Evolutionary conservation across 2,888 invertebrate species (phyloP), one percentile per base, ranked within the genome.

Genomic region (Ctena decussata): DNA sequence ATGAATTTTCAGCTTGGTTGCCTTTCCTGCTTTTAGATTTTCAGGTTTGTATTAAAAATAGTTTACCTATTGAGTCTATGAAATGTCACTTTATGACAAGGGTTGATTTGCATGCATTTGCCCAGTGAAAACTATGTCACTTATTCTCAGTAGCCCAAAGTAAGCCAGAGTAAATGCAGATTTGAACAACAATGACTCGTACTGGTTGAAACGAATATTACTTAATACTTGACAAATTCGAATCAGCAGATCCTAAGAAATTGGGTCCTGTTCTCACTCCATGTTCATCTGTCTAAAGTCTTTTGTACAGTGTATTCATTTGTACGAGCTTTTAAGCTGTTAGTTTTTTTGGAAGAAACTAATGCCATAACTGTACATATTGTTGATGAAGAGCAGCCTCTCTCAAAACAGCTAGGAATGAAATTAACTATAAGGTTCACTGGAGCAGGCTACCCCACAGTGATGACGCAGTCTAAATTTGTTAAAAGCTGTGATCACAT

Each of bases 131-230:
- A 70, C 70, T 37, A 77, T 21, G 32, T 77, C 77, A 1, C 77
- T 39, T 15, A 77, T 41, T 30, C 77, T 12, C 11, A 77, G 65
- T 5, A 77, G 37, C 32, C 77, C 77, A 46, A 44, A 77, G 70
- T n/a, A 46, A 12, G 70, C 77, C 15, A 70, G 18, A 11, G 70
- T 41, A 49, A 32, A 77, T 21, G 77, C 77, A 35, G 77, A 39
- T 18, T 46, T 39, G 39, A 77, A 77, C 0, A 77, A 32, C 1
- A 6, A 3, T 3, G 60, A 21, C 57, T 76, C 76, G 30, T 60
- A 76, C 1, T 1, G 12, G 5, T 41, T 37, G 3, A 5, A 60
- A 39, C 76, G 60, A 18, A 44, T 35, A 3, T 37, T 24, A n/a
- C 37, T 24, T 1, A 60, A 27, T 8, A 15, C 18, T 11, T 21